These are phyloP conservation scores for Drosophila lowei DNA, from an alignment of 1,140 invertebrate species.

Conservation along the genomic window DNA sequence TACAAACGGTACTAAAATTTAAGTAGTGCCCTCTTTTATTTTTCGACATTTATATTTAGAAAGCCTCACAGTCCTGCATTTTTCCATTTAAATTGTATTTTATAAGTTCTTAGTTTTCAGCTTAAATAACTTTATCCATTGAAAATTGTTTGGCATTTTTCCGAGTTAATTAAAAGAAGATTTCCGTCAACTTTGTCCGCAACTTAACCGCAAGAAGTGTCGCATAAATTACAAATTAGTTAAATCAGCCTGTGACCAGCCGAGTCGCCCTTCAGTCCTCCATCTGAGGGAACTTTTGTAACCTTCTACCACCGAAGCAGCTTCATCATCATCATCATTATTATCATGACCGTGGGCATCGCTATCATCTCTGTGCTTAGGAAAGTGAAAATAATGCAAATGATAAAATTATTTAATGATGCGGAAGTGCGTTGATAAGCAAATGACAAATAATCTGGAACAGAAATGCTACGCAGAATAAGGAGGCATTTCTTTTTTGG, in stretches of 20 bases:
- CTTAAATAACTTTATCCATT: slow-evolving; percentile 24
- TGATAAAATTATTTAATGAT: slow-evolving; percentile 81
- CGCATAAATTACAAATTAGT: slow-evolving; percentile 79
- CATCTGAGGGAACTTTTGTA: slow-evolving; percentile 22
- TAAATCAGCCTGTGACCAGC: slow-evolving; percentile 56
- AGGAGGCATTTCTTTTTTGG: slow-evolving; percentile 18
- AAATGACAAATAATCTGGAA: slow-evolving; percentile 71
- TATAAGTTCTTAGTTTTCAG: too few species aligned
- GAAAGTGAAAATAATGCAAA: slow-evolving; percentile 80
- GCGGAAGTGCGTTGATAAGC: slow-evolving; percentile 79
- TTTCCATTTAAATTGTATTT: too few species aligned
- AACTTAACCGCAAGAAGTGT: slow-evolving; percentile 46
- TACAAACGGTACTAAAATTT: slow-evolving; percentile 37
- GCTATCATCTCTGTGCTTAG: slow-evolving; percentile 58
- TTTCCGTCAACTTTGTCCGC: slow-evolving; percentile 44
- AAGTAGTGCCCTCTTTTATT: not conserved
- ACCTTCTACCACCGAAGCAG: slow-evolving; percentile 18
- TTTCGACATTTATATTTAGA: not conserved
- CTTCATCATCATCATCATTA: slow-evolving; percentile 33
- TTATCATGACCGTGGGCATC: slow-evolving; percentile 10
- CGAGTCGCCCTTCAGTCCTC: not conserved
- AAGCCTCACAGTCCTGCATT: not conserved
- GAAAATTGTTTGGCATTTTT: slow-evolving; percentile 18
- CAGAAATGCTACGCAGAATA: slow-evolving; percentile 16
- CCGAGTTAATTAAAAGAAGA: slow-evolving; percentile 73